Percentiles rank a stretch among this genome's conserved stretches.
phyloP scores from a whole-genome alignment of 2,797 vertebrate species.

The Pantherophis alleghaniensis region DNA sequence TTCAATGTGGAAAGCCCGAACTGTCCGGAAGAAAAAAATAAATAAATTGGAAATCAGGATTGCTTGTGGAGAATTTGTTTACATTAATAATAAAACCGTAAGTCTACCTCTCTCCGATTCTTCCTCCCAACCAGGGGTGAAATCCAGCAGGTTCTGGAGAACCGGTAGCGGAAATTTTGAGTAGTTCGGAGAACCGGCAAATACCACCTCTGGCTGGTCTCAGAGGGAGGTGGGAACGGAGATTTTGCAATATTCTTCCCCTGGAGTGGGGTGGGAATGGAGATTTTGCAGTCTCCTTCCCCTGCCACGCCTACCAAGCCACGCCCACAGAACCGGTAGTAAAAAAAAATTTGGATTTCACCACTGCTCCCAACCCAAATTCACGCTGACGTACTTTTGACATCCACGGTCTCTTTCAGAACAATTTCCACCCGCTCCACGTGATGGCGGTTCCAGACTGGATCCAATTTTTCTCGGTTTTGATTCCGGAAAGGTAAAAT shows the following conservation, averaged over 20 bases:
- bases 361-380: neutral
- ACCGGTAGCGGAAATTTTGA: too few species aligned
- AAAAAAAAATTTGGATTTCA: too few species aligned
- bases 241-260: too few species aligned
- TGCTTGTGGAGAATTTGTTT: neutral
- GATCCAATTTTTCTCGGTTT: slow-evolving; percentile 82
- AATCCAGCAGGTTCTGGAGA: too few species aligned
- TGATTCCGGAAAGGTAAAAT: slow-evolving; percentile 90
- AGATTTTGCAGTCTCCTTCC: too few species aligned
- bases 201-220: too few species aligned
- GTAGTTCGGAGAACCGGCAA: too few species aligned
- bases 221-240: too few species aligned
- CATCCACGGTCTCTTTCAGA: slow-evolving; percentile 91
- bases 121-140: neutral
- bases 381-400: slow-evolving; percentile 78
- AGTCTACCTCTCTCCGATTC: neutral
- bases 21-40: neutral
- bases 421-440: slow-evolving; percentile 92
- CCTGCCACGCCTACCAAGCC: too few species aligned
- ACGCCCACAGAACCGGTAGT: too few species aligned
- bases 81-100: neutral
- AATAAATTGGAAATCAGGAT: neutral
- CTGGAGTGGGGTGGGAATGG: too few species aligned
- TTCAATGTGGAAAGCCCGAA: neutral
- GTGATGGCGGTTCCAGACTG: slow-evolving; percentile 89